Percentiles rank a stretch among this genome's conserved stretches.
phyloP scores from a whole-genome alignment of 2,113 vertebrate species.

The Corapipo altera region DNA sequence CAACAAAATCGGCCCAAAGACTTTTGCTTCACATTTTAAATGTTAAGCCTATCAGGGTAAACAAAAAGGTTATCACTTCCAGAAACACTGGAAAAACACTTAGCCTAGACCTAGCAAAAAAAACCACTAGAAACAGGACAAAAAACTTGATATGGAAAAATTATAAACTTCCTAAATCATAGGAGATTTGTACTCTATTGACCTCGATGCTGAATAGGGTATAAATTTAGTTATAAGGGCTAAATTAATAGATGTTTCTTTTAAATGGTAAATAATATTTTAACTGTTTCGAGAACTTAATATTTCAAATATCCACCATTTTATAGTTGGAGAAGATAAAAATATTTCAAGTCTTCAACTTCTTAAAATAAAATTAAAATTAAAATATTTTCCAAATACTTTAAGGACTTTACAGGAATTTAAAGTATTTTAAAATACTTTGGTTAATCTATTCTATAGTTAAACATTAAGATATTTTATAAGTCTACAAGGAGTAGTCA shows the following conservation, averaged over 20 bases:
- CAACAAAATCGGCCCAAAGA: slow-evolving; percentile 33
- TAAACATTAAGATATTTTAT: background rate
- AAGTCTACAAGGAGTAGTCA: background rate
- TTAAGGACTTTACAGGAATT: background rate
- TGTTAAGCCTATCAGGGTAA: background rate
- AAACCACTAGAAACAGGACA: rapidly evolving
- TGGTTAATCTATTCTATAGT: background rate
- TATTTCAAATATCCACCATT: background rate
- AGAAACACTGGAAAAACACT: background rate
- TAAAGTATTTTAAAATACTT: background rate
- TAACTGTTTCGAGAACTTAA: background rate
- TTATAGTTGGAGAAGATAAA: background rate
- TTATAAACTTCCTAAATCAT: background rate
- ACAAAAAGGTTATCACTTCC: background rate
- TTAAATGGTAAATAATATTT: background rate
- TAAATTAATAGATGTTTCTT: background rate
- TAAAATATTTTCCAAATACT: background rate
- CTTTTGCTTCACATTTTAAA: slow-evolving; percentile 22
- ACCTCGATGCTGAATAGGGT: background rate
- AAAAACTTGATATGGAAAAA: background rate
- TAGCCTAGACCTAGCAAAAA: background rate
- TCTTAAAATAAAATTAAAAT: background rate
- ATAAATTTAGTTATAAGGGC: background rate
- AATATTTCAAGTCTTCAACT: background rate
- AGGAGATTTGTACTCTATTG: background rate